Base-by-base conservation (phyloP, 2,888 invertebrate species). In the Globia sparganii region DNA sequence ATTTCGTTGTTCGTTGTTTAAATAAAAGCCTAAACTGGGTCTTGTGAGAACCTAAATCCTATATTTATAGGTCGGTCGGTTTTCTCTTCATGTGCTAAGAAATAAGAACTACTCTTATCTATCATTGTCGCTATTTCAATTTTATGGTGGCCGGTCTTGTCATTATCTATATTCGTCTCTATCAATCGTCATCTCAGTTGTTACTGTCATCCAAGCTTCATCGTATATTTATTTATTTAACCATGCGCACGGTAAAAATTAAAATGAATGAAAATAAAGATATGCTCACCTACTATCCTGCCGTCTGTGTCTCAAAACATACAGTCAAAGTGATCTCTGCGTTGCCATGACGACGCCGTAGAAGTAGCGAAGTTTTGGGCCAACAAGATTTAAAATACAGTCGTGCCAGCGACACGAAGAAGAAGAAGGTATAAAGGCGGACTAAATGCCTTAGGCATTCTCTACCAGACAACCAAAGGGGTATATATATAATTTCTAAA, bases 1-100 rank as follows among this genome's bases (percentile, higher is more conserved):
- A 9, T 56, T 62, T 62, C 68, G 43, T 46, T n/a, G 28, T 78
- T 79, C 15, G 37, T 69, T 71, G 21, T 78, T 46, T n/a, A 64
- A 69, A 46, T 28, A 53, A 18, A 31, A 67, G 43, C 31, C 70
- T 77, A 64, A 72, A 37, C 37, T 21, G 56, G 80, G 18, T 64
- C 18, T 79, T 49, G 46, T 49, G 21, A 78, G 28, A n/a, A 18
- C 34, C 18, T 72, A 53, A 59, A 80, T 34, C 53, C 15, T 65
- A 40, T 49, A 72, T 65, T 71, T 53, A 79, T 56, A 37, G 43
- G 11, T 62, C 37, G 15, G n/a, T 61, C 28, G 37, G 34, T 34
- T 78, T 53, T 6, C 25, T 53, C 15, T 53, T 28, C 4, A 25
- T 62, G 18, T 34, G 61, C 15, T 9, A 78, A 53, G 25, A 53